Evolutionary conservation across 2,113 vertebrate species (phyloP).

Genomic region (Salvelinus sp.): DNA sequence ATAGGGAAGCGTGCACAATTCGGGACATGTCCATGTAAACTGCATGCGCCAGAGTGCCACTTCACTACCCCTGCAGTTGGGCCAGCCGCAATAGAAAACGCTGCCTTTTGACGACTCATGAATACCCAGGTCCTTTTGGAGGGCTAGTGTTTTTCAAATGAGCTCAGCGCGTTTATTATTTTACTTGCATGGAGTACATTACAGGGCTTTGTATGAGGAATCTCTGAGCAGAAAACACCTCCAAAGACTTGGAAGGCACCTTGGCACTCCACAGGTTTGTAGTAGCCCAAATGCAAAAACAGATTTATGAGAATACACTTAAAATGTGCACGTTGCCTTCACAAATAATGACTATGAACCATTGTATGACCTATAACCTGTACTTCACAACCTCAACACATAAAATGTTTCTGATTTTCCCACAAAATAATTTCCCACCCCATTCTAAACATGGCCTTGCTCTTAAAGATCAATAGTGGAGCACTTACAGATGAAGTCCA

Average conservation of each 20-base stretch:
- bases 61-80: neutral
- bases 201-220: neutral
- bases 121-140: neutral
- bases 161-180: neutral
- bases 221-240: neutral
- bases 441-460: too few species aligned
- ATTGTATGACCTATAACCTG: neutral
- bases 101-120: conserved; percentile 22
- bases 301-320: neutral
- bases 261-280: too few species aligned
- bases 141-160: conserved; percentile 35
- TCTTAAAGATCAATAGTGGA: too few species aligned
- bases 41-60: neutral
- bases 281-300: neutral
- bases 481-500: neutral
- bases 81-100: conserved; percentile 17
- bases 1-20: neutral
- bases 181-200: conserved; percentile 2
- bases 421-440: too few species aligned
- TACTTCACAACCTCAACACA: too few species aligned
- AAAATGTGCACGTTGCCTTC: neutral
- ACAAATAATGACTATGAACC: neutral
- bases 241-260: neutral
- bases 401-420: too few species aligned
- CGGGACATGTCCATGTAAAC: neutral